phyloP scores from a whole-genome alignment of 2,797 vertebrate genomes.

The Psittacula echo region DNA sequence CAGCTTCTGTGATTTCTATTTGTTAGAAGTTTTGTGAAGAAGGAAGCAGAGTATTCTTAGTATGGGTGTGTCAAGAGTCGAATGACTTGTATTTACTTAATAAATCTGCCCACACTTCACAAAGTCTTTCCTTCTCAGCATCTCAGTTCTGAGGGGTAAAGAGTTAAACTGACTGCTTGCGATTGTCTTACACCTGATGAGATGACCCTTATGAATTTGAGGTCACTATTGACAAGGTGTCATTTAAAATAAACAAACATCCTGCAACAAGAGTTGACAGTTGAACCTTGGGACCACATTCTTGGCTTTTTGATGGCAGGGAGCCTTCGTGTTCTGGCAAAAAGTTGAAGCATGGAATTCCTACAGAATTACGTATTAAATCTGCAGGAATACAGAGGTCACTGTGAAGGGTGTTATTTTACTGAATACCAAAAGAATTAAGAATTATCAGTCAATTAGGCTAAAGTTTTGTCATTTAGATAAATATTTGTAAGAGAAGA shows the following conservation, averaged over 20 bases:
- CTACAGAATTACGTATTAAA: slow-evolving; percentile 65
- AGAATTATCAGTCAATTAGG: neutral
- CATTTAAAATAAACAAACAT: slow-evolving; percentile 52
- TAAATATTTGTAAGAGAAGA: slow-evolving; percentile 55
- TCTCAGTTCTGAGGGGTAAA: neutral
- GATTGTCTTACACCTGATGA: neutral
- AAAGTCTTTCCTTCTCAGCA: neutral
- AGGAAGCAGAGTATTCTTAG: neutral
- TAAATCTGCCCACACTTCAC: neutral
- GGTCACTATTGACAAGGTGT: slow-evolving; percentile 53
- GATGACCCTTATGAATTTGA: slow-evolving; percentile 4
- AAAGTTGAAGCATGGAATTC: slow-evolving; percentile 39
- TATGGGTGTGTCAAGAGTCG: neutral
- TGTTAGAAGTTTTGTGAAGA: neutral
- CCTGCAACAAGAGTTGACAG: slow-evolving; percentile 25
- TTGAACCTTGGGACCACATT: slow-evolving; percentile 42
- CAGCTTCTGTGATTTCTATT: neutral
- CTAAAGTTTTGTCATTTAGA: slow-evolving; percentile 36
- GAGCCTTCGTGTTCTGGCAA: slow-evolving; percentile 49
- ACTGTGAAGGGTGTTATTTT: slow-evolving; percentile 15
- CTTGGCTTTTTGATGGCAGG: slow-evolving; percentile 47
- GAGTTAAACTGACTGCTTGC: slow-evolving; percentile 13
- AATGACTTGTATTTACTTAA: slow-evolving; percentile 1
- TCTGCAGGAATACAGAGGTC: slow-evolving; percentile 58
- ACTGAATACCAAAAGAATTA: slow-evolving; percentile 51